Conservation (phyloP, 1,140 invertebrate genomes). For the Trachelipus rathkii region DNA sequence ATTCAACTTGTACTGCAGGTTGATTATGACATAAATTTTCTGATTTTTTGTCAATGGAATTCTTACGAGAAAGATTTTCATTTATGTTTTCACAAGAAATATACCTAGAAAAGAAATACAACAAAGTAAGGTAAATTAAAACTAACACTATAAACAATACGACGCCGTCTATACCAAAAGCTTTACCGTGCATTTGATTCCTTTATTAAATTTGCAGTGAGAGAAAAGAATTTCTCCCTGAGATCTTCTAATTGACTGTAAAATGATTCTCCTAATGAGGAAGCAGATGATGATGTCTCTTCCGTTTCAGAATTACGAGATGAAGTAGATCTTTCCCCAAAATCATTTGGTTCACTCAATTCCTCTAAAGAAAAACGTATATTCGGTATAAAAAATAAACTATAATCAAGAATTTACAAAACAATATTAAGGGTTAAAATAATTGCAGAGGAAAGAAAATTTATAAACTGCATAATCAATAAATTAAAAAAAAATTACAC, state of each 20-base stretch:
- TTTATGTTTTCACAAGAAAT: not conserved
- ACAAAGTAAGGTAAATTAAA: not conserved
- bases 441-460: no score
- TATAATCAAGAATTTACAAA: no score
- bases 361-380: slow-evolving; percentile 37
- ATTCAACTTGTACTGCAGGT: not conserved
- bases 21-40: not conserved
- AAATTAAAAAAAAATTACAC: slow-evolving; percentile 6
- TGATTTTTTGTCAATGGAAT: not conserved
- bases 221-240: slow-evolving; percentile 46
- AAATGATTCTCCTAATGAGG: slow-evolving; percentile 45
- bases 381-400: no score
- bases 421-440: no score
- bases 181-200: slow-evolving; percentile 38
- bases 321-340: not conserved
- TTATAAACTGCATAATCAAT: no score
- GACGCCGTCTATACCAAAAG: not conserved
- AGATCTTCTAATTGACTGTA: slow-evolving; percentile 43
- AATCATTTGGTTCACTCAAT: slow-evolving; percentile 43
- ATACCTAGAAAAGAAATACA: not conserved
- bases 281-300: slow-evolving; percentile 30
- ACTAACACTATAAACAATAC: not conserved
- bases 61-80: not conserved
- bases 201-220: slow-evolving; percentile 38
- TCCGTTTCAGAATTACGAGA: slow-evolving; percentile 20